These are phyloP conservation scores for Brachyptera putata DNA, from an alignment of 2,888 invertebrate genomes.

Conservation along the genomic window DNA sequence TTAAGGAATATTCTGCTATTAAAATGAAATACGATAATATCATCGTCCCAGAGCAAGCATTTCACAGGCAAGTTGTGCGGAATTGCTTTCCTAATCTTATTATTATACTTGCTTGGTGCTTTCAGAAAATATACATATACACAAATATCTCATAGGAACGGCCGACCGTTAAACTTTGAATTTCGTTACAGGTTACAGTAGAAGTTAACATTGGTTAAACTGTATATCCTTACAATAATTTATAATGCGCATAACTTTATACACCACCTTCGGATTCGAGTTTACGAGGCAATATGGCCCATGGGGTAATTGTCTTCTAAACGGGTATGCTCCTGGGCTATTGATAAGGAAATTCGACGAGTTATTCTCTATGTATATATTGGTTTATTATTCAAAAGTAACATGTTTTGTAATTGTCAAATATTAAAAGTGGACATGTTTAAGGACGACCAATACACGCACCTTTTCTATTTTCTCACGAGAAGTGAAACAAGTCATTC, in stretches of 20 bases:
- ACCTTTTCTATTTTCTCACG: too few species aligned
- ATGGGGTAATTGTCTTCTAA: neutral
- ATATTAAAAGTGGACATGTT: too few species aligned
- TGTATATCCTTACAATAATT: slow-evolving; percentile 11
- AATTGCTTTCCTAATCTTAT: slow-evolving; percentile 22
- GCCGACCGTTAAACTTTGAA: slow-evolving; percentile 16
- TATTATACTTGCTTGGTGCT: slow-evolving; percentile 20
- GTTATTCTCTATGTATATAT: too few species aligned
- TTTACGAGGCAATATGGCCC: slow-evolving; percentile 11
- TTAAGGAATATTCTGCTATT: slow-evolving; percentile 19
- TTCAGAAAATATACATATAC: slow-evolving; percentile 15
- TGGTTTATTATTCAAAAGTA: too few species aligned
- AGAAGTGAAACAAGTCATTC: too few species aligned
- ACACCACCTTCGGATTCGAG: slow-evolving; percentile 6
- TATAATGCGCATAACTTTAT: slow-evolving; percentile 14
- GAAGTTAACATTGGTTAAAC: slow-evolving; percentile 12
- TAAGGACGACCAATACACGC: too few species aligned
- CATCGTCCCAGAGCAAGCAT: slow-evolving; percentile 13
- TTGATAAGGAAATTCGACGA: too few species aligned
- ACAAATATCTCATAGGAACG: slow-evolving; percentile 15
- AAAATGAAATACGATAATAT: slow-evolving; percentile 18
- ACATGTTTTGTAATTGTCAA: too few species aligned
- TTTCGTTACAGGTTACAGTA: neutral
- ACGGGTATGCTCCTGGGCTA: too few species aligned
- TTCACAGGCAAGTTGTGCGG: slow-evolving; percentile 1